Evolutionary conservation across 2,888 invertebrate genomes (phyloP), one percentile per base, ranked within the genome.

Genomic region (Cheilosia soror): DNA sequence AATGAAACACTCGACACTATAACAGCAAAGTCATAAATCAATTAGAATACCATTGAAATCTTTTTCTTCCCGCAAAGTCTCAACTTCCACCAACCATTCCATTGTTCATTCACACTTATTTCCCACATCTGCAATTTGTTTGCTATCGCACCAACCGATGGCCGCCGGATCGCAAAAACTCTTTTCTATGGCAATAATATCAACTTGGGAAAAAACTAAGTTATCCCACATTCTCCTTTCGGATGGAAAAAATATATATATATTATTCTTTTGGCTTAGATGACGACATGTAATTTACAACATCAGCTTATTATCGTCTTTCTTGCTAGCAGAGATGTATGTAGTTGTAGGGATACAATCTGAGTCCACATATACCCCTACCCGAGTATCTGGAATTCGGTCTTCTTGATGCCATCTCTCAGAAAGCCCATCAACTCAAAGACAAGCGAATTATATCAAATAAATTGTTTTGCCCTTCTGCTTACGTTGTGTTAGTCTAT

Each of bases 391-490:
- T 42, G 40, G 20, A 42, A 42, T 60, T 57, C 57, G 76, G 57
- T 73, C 44, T 31, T 37, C 72, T 42, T 69, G 75, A 84, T 84
- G 80, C 69, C 75, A 73, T 81, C 76, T 81, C 81, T 76, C 75
- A 62, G 66, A 72, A 75, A 81, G 81, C 81, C 85, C 85, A 85
- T 85, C 85, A 85, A 81, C 81, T 80, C 62, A 77, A 66, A 80
- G 84, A 80, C 84, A 85, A 85, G 80, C 84, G 84, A 85, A 85
- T 85, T 85, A 80, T 85, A 76, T 80, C 75, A 85, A 85, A 85
- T 85, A 85, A 80, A 85, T 85, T 85, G 84, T 85, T 80, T 80
- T 75, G 80, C 72, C 81, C 85, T 81, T 81, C 81, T 81, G 76
- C 71, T 77, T 68, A 80, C 75, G 49, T 65, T 85, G 76, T 80